Evolutionary conservation across 2,888 invertebrate genomes (phyloP), one percentile per base, ranked within the genome.

Genomic region (Odontomyia ornata): DNA sequence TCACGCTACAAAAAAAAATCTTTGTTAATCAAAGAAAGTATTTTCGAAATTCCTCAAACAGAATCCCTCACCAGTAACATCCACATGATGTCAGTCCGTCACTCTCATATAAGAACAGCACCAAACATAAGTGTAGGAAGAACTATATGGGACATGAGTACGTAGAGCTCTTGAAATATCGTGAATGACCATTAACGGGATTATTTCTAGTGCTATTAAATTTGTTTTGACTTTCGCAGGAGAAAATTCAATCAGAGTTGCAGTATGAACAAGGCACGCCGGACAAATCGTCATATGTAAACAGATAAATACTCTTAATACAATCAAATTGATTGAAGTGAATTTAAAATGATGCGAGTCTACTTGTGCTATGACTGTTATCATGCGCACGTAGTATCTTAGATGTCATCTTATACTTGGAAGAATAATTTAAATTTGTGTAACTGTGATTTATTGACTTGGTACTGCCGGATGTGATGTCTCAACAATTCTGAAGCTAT

Each of bases 391-490:
- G n/a, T n/a, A 52, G 52, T 52, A 52, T 52, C 18, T 23, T 15
- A 60, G 21, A 13, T 60, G 3, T 23, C n/a, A 5, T 13, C 4
- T 25, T 23, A 23, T 25, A 21, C 60, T 60, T 23, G 60, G 21
- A 21, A 18, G 30, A 69, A 21, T 25, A 27, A 46, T 46, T 65
- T 47, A 46, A 69, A 69, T 69, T 46, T 25, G 21, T 69, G 25
- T 46, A 69, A 69, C 69, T 69, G 47, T 47, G 69, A 69, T 47
- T 69, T 69, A 69, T 69, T 47, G 69, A 47, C 46, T 36, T 46
- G 46, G 27, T n/a, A 4, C 52, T 47, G 69, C 47, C 69, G 69
- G 69, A 69, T 69, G 46, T 21, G 25, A 47, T 69, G 25, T 69
- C 69, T 69, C 46, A 47, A 69, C 23, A 25, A 21, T 15, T 46